These are phyloP conservation scores for Scleropages formosus DNA, from an alignment of 2,797 vertebrate genomes.

Conservation along the genomic window DNA sequence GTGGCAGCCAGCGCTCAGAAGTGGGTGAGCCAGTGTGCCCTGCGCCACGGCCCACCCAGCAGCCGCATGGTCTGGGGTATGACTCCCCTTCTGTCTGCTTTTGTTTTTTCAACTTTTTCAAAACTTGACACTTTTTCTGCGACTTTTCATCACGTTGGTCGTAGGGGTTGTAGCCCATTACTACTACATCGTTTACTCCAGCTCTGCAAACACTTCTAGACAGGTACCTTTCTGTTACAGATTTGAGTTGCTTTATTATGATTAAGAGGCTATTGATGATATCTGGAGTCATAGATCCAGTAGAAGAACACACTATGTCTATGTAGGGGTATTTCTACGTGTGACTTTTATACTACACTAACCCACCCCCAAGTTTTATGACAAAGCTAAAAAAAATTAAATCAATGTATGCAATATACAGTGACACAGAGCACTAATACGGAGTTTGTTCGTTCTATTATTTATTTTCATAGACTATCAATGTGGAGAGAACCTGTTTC, in stretches of 20 bases:
- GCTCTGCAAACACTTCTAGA: too few relatives aligned
- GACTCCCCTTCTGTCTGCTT: background rate
- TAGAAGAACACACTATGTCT: too few relatives aligned
- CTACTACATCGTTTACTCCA: too few relatives aligned
- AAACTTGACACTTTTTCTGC: background rate
- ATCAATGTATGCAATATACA: background rate
- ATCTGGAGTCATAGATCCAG: too few relatives aligned
- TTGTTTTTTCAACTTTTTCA: background rate
- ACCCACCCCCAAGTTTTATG: too few relatives aligned
- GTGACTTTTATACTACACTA: too few relatives aligned
- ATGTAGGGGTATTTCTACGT: too few relatives aligned
- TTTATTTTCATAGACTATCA: slow-evolving; percentile 57
- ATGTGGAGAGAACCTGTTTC: slow-evolving; percentile 66
- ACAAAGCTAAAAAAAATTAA: background rate
- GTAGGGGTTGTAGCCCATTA: too few relatives aligned
- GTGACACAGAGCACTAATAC: background rate
- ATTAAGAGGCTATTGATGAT: too few relatives aligned
- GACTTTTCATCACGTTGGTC: too few relatives aligned
- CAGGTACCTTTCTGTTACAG: too few relatives aligned
- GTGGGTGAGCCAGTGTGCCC: slow-evolving; percentile 60
- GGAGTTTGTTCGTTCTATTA: background rate
- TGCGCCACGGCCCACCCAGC: slow-evolving; percentile 51
- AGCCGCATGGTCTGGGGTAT: slow-evolving; percentile 54
- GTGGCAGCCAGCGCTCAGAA: slow-evolving; percentile 48
- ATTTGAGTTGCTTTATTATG: too few relatives aligned